Evolutionary conservation across 2,113 vertebrate genomes (phyloP), one percentile per base, ranked within the genome.

Genomic region (Urocynchramus pylzowi): DNA sequence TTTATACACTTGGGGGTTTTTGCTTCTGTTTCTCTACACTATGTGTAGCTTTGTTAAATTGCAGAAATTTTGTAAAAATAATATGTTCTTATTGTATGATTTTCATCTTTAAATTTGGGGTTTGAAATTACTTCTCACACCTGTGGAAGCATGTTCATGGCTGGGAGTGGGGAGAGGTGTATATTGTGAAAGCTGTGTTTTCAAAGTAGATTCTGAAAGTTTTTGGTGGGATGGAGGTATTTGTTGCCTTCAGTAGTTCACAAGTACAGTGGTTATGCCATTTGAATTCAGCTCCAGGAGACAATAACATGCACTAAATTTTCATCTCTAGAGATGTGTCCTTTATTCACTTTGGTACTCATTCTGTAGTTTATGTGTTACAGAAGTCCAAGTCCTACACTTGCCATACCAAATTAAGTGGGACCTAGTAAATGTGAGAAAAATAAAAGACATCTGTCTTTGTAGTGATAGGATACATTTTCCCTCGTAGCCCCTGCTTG

Each of bases 311-410:
- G 12, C 6, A 22, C 21, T 56, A 35, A 39, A 67, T 78, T 64
- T 81, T 54, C 15, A 30, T 21, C 61, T 82, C 14, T 83, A 18
- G 16, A 60, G 8, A 37, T 49, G 26, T 80, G 26, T 80, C 33
- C 31, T 1, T 0, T 73, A 33, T 75, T 83, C 45, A 53, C 17
- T 39, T 68, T 9, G 0, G 16, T 77, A 24, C 19, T 52, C 3
- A 3, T 49, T 67, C 15, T 31, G 16, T 49, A 53, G 14, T 41
- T 93, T 16, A 13, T 39, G 9, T 59, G 31, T 49, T 85, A 57
- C 45, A 24, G 27, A 67, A 47, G 27, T 61, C 9, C 9, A 35
- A 16, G 37, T 61, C 71, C 23, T 67, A 28, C 37, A 5, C 28
- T 54, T 80, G 5, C 8, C 35, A 57, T 69, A 44, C 3, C 12